A percentile compares a stretch with the other conserved stretches of the same genome.
phyloP scores from a whole-genome alignment of 2,888 invertebrate species.

The Lapara coniferarum region DNA sequence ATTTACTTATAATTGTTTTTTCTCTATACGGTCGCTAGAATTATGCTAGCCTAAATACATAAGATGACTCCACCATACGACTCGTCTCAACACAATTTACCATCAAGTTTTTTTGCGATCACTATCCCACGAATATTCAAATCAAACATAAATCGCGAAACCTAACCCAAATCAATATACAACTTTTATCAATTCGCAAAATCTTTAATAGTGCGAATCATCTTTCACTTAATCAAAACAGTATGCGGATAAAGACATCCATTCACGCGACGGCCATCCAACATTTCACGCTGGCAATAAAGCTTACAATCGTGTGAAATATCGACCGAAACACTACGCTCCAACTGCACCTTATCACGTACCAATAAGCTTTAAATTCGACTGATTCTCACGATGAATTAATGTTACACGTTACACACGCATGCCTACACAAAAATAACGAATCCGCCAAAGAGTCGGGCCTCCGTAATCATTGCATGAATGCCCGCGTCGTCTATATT shows the following conservation, averaged over 20 bases:
- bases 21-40: too few species aligned
- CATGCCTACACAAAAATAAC: slow-evolving; percentile 83
- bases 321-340: slow-evolving; percentile 42
- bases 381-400: slow-evolving; percentile 41
- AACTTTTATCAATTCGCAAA: background rate
- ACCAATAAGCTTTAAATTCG: slow-evolving; percentile 43
- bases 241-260: slow-evolving; percentile 40
- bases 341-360: slow-evolving; percentile 34
- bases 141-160: background rate
- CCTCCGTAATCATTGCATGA: slow-evolving; percentile 72
- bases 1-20: too few species aligned
- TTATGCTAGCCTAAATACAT: too few species aligned
- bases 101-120: too few species aligned
- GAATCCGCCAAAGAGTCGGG: slow-evolving; percentile 67
- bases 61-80: too few species aligned
- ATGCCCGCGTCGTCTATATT: slow-evolving; percentile 71
- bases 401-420: slow-evolving; percentile 65
- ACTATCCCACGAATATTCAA: background rate
- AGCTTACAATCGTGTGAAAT: slow-evolving; percentile 54
- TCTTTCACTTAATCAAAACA: slow-evolving; percentile 34
- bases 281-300: slow-evolving; percentile 53
- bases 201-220: slow-evolving; percentile 17
- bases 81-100: too few species aligned
- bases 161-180: background rate
- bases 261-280: slow-evolving; percentile 34